These are phyloP conservation scores for Neopelma chrysocephalum DNA, from an alignment of 2,797 vertebrate species.

Conservation along the genomic window DNA sequence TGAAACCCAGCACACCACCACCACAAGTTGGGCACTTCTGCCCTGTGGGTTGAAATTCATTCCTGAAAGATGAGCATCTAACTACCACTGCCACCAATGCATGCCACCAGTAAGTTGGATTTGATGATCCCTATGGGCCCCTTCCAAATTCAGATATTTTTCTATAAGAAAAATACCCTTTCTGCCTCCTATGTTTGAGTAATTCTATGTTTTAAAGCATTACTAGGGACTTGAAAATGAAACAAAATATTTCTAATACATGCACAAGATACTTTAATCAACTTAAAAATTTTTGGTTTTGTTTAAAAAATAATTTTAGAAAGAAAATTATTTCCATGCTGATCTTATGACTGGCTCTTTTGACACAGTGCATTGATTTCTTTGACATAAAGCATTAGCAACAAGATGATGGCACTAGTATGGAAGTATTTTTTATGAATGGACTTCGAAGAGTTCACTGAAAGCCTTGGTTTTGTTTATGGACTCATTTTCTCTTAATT, in stretches of 20 bases:
- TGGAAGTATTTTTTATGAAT: neutral
- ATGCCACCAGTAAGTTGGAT: fast-evolving
- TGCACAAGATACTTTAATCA: neutral
- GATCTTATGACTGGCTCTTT: neutral
- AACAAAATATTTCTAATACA: neutral
- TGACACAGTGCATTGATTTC: neutral
- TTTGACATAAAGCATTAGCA: neutral
- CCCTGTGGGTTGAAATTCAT: neutral
- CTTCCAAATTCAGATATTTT: neutral
- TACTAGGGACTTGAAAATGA: neutral
- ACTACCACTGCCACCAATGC: neutral
- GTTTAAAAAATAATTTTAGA: neutral
- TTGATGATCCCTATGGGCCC: neutral
- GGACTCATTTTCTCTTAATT: neutral
- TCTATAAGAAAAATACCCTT: neutral
- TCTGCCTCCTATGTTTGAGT: neutral
- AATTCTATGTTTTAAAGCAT: neutral
- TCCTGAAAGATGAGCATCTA: neutral
- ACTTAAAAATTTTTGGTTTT: neutral
- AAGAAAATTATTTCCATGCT: neutral
- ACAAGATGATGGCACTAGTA: neutral
- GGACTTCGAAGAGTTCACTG: neutral
- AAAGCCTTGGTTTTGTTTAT: neutral
- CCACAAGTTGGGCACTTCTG: neutral
- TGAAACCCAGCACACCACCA: neutral